A percentile compares a stretch with the other conserved stretches of the same genome.
Evolutionary conservation across 2,888 invertebrate species (phyloP).

Genomic region (Orthosia incerta): DNA sequence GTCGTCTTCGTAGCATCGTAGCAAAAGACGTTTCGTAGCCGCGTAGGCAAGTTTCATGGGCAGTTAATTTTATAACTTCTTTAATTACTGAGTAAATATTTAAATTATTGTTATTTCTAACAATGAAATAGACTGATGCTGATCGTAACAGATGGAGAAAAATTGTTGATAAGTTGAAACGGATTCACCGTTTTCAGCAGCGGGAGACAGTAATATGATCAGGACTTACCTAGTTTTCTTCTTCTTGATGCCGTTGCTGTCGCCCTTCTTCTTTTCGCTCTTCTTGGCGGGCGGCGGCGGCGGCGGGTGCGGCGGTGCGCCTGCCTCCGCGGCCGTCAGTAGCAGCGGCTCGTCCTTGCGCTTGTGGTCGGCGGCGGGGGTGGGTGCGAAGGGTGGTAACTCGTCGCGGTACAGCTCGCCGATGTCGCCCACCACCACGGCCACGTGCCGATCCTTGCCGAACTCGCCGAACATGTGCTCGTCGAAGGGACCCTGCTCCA

Average conservation of each 20-base stretch:
- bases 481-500: constrained; percentile 94
- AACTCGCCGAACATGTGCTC: constrained; percentile 96
- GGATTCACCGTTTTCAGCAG: no score
- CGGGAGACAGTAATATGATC: neutral
- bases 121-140: neutral
- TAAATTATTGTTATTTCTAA: neutral
- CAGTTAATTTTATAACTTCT: neutral
- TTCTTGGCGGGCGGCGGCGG: constrained; percentile 90
- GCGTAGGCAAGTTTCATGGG: neutral
- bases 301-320: constrained; percentile 75
- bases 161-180: no score
- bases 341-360: constrained; percentile 86
- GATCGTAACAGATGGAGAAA: no score
- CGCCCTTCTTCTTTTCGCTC: constrained; percentile 95
- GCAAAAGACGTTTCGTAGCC: constrained; percentile 30
- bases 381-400: constrained; percentile 79
- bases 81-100: neutral
- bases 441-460: constrained; percentile 89
- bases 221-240: constrained; percentile 96
- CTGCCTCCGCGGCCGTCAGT: constrained; percentile 83
- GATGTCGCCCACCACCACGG: constrained; percentile 87
- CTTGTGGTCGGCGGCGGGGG: constrained; percentile 72
- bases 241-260: constrained; percentile 97
- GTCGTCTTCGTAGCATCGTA: constrained; percentile 47
- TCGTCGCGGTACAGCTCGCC: constrained; percentile 90